These are phyloP conservation scores for Ictalurus punctatus DNA, from an alignment of 2,113 vertebrate genomes.

Conservation along the genomic window DNA sequence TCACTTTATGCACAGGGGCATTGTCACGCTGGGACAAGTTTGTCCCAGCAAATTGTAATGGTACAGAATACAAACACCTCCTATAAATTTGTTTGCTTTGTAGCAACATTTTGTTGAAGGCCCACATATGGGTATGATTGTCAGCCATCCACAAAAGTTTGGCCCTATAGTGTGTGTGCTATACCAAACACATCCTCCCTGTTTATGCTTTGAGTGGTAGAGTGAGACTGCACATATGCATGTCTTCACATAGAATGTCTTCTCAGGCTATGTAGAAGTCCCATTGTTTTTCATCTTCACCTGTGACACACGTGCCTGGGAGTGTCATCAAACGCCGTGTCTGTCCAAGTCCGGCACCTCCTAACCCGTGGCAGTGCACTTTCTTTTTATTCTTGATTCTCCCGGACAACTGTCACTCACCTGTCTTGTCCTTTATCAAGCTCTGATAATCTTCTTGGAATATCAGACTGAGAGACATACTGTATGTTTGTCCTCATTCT, in stretches of 20 bases:
- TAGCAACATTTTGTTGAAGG: not conserved
- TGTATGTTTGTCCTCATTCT: not conserved
- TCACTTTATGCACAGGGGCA: not conserved
- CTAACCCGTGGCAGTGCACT: constrained; percentile 66
- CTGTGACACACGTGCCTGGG: constrained; percentile 70
- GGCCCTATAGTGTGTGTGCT: not conserved
- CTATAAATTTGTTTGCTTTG: not conserved
- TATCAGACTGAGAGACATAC: constrained; percentile 36
- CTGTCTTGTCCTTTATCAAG: constrained; percentile 71
- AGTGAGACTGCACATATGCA: not conserved
- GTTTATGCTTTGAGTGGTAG: not conserved
- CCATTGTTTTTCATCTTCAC: constrained; percentile 59
- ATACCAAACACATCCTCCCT: constrained; percentile 24
- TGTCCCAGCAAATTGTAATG: not conserved
- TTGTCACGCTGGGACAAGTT: not conserved
- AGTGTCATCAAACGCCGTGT: constrained; percentile 65
- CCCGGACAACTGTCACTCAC: constrained; percentile 72
- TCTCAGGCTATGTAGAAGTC: constrained; percentile 57
- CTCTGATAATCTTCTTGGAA: constrained; percentile 43
- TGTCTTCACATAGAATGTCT: constrained; percentile 32
- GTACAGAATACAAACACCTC: not conserved
- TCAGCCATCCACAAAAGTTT: not conserved
- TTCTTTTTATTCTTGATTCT: constrained; percentile 47
- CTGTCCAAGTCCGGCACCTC: constrained; percentile 65
- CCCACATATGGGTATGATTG: not conserved